Conservation (phyloP, 1,140 invertebrate genomes). For the Helicoverpa zea region DNA sequence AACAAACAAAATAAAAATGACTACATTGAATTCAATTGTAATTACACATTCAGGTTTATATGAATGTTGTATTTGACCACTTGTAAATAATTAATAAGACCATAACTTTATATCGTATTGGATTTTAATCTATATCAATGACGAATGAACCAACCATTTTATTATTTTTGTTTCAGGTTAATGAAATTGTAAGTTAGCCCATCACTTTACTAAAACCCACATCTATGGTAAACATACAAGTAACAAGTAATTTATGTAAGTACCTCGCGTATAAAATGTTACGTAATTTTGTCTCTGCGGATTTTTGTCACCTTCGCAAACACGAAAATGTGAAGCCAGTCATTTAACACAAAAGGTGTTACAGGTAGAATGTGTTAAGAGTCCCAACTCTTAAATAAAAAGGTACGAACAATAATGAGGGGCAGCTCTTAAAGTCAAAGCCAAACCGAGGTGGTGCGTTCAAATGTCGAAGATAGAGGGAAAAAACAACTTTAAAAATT, state of each 20-base stretch:
- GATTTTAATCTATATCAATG: no score
- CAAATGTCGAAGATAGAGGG: constrained; percentile 53
- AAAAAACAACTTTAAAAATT: constrained; percentile 66
- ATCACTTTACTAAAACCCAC: background rate
- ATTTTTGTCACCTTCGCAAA: constrained; percentile 32
- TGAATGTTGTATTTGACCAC: no score
- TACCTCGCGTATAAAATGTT: constrained; percentile 8
- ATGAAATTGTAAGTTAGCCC: no score
- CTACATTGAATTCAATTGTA: no score
- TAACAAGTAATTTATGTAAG: background rate
- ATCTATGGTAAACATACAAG: background rate
- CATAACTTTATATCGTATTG: no score
- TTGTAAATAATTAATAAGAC: no score
- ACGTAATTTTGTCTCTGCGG: constrained; percentile 10
- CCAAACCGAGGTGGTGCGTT: constrained; percentile 42
- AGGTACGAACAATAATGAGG: constrained; percentile 44
- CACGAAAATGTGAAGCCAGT: constrained; percentile 20
- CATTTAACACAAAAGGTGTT: constrained; percentile 39
- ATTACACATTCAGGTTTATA: no score
- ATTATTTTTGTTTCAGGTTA: background rate
- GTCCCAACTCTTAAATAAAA: constrained; percentile 42
- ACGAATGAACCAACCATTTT: no score
- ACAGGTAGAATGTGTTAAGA: constrained; percentile 39
- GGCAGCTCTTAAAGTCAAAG: constrained; percentile 44
- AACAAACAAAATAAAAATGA: no score